These are phyloP conservation scores for Andricus grossulariae DNA, from an alignment of 1,140 invertebrate genomes.

Conservation along the genomic window DNA sequence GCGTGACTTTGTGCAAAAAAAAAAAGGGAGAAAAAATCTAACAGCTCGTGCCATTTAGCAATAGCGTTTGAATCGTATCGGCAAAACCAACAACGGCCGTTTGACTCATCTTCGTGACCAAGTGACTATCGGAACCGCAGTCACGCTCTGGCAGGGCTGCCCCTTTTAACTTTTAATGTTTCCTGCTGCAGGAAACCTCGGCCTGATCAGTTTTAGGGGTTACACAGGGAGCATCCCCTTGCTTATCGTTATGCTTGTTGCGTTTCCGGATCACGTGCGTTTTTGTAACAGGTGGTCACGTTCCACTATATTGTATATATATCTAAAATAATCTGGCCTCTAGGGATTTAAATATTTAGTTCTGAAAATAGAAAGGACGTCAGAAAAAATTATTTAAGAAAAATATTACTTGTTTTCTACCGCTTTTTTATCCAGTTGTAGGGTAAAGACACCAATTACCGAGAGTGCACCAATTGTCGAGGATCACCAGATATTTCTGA, in stretches of 20 bases:
- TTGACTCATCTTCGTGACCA: no score
- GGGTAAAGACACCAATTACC: no score
- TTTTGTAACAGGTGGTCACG: not conserved
- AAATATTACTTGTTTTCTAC: not conserved
- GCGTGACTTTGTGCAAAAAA: slow-evolving; percentile 30
- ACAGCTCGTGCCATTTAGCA: not conserved
- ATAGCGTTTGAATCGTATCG: slow-evolving; percentile 19
- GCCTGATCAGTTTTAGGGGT: slow-evolving; percentile 50
- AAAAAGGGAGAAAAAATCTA: slow-evolving; percentile 31
- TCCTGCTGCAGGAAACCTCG: slow-evolving; percentile 60
- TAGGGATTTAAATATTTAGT: no score
- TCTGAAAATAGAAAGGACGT: no score
- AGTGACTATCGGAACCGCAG: slow-evolving; percentile 31
- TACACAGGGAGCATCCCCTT: slow-evolving; percentile 47
- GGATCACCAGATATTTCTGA: no score
- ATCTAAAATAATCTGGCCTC: no score
- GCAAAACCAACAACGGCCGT: slow-evolving; percentile 47
- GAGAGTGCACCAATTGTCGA: no score
- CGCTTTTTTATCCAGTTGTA: no score
- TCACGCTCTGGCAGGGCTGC: slow-evolving; percentile 50
- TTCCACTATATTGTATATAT: not conserved
- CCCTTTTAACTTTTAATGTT: slow-evolving; percentile 50
- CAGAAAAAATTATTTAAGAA: not conserved
- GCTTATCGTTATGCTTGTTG: slow-evolving; percentile 38
- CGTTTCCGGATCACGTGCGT: not conserved